phyloP scores from a whole-genome alignment of 2,797 vertebrate genomes.

The Cirrhinus mrigala region DNA sequence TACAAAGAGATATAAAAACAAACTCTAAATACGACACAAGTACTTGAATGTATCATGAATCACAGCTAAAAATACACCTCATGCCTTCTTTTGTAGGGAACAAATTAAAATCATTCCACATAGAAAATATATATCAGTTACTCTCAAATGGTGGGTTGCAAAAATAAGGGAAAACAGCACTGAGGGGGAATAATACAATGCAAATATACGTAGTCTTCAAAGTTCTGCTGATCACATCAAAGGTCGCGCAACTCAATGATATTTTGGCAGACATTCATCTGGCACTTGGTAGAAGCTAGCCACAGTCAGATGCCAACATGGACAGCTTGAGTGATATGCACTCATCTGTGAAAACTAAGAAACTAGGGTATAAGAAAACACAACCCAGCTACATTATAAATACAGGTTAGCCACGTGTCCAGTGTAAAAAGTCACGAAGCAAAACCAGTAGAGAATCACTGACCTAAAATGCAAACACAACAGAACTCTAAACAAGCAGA shows the following conservation, averaged over 20 bases:
- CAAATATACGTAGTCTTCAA: not conserved
- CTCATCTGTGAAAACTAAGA: not conserved
- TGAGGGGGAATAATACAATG: not conserved
- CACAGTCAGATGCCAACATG: not conserved
- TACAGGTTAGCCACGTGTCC: not conserved
- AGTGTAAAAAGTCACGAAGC: not conserved
- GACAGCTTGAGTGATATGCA: not conserved
- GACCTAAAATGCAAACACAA: not conserved
- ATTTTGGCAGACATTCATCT: not conserved
- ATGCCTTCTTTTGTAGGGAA: not conserved
- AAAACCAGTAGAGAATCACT: not conserved
- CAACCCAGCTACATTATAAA: not conserved
- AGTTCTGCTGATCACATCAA: not conserved
- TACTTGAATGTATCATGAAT: not conserved
- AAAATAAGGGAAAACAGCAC: not conserved
- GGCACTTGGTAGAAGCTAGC: not conserved
- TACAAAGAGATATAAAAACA: not conserved
- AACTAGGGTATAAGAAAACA: not conserved
- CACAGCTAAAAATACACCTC: not conserved
- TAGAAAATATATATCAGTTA: not conserved
- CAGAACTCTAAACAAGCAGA: not conserved
- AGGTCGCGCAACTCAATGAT: not conserved
- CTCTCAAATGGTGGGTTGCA: not conserved
- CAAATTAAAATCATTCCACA: not conserved
- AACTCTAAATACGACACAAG: not conserved